Evolutionary conservation across 2,888 invertebrate species (phyloP).

Genomic region (Caenorhabditis sp.): DNA sequence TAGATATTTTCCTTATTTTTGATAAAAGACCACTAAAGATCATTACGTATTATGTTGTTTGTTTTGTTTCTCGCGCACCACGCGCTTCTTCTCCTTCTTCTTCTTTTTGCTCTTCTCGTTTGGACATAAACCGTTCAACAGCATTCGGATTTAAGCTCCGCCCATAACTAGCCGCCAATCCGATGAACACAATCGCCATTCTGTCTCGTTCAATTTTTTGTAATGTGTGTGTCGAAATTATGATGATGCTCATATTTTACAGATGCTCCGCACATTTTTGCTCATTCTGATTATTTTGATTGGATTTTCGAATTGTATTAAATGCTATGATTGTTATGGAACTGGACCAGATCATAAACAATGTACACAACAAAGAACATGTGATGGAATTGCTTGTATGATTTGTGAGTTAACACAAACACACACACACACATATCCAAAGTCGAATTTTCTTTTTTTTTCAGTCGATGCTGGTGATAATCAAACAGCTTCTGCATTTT

Average conservation of each 20-base stretch:
- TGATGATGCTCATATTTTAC: neutral
- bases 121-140: neutral
- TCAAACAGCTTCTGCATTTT: slow-evolving; percentile 59
- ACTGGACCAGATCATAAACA: slow-evolving; percentile 54
- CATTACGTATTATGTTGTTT: neutral
- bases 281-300: neutral
- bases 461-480: slow-evolving; percentile 61
- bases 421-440: too few relatives aligned
- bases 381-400: slow-evolving; percentile 63
- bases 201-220: neutral
- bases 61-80: neutral
- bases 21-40: neutral
- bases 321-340: slow-evolving; percentile 64
- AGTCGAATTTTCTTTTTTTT: slow-evolving; percentile 15
- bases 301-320: slow-evolving; percentile 13
- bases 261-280: neutral
- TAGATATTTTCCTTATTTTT: neutral
- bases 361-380: slow-evolving; percentile 54
- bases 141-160: neutral
- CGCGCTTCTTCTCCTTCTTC: neutral
- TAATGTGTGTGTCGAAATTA: neutral
- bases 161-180: neutral
- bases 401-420: slow-evolving; percentile 54
- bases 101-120: neutral
- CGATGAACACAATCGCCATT: neutral